Evolutionary conservation across 2,113 vertebrate genomes (phyloP).

Genomic region (Coptodon bakossiorum): DNA sequence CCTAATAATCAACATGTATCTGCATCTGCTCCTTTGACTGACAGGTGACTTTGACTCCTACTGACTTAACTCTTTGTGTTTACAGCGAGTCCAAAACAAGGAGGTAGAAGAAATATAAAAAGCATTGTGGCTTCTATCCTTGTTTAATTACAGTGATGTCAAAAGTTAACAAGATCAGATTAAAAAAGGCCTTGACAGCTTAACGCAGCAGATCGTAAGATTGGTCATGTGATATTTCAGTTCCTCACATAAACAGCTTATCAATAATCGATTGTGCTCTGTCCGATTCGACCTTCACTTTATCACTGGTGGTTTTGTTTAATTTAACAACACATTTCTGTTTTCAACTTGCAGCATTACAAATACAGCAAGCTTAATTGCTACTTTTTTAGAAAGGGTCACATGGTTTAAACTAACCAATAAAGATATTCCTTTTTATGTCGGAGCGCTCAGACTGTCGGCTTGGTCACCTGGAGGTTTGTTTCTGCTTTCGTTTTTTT

Average conservation of each 20-base stretch:
- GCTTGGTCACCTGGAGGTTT: conserved; percentile 10
- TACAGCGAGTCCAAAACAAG: not conserved
- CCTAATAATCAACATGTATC: not conserved
- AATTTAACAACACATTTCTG: not conserved
- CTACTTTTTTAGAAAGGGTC: not conserved
- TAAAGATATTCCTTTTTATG: not conserved
- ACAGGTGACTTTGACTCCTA: conserved; percentile 18
- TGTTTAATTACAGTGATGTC: not conserved
- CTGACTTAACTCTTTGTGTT: conserved; percentile 25
- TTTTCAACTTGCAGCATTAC: not conserved
- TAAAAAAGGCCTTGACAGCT: not conserved
- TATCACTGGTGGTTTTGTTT: not conserved
- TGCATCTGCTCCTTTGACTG: conserved; percentile 5
- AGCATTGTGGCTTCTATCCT: not conserved
- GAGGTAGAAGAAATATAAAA: not conserved
- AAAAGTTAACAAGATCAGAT: not conserved
- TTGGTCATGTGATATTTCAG: not conserved
- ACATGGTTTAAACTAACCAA: not conserved
- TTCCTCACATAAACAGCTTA: not conserved
- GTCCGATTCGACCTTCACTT: not conserved
- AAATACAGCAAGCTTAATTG: not conserved
- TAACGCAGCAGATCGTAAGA: not conserved
- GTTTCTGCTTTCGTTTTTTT: not conserved
- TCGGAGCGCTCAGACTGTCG: not conserved
- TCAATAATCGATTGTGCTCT: conserved; percentile 2